Evolutionary conservation across 2,113 vertebrate species (phyloP).

Genomic region (Pycnonotus jocosus): DNA sequence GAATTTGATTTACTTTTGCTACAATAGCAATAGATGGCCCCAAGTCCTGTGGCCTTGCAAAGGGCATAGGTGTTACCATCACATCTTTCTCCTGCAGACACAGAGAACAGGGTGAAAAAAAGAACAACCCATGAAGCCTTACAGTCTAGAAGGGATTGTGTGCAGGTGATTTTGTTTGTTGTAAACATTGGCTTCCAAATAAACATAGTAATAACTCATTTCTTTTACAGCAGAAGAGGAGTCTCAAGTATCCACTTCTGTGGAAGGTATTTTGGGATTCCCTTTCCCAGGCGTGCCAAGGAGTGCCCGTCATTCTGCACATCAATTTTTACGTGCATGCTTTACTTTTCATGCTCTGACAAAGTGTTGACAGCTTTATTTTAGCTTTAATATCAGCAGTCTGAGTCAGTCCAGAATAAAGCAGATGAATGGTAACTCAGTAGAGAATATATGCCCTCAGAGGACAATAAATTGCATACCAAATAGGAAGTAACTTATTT

Average conservation of each 20-base stretch:
- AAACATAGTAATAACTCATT: background rate
- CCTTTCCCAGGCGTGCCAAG: background rate
- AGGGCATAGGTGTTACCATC: conserved; percentile 90
- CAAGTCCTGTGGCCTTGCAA: conserved; percentile 92
- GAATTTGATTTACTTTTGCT: conserved; percentile 97
- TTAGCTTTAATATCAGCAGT: background rate
- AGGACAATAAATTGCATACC: conserved; percentile 9
- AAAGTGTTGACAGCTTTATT: conserved; percentile 46
- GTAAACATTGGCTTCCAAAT: background rate
- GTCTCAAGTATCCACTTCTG: background rate
- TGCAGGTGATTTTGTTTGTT: background rate
- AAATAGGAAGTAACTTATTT: conserved; percentile 2
- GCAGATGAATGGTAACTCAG: conserved; percentile 15
- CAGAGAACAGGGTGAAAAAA: background rate
- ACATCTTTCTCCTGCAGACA: conserved; percentile 87
- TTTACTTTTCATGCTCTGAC: conserved; percentile 8
- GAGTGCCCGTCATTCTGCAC: background rate
- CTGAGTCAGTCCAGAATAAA: conserved; percentile 1
- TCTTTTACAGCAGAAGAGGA: background rate
- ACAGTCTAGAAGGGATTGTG: background rate
- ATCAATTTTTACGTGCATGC: background rate
- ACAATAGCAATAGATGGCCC: conserved; percentile 97
- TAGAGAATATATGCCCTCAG: background rate
- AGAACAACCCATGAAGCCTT: background rate
- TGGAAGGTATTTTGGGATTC: background rate